phyloP scores from a whole-genome alignment of 2,113 vertebrate genomes.

The Amazona vittata region DNA sequence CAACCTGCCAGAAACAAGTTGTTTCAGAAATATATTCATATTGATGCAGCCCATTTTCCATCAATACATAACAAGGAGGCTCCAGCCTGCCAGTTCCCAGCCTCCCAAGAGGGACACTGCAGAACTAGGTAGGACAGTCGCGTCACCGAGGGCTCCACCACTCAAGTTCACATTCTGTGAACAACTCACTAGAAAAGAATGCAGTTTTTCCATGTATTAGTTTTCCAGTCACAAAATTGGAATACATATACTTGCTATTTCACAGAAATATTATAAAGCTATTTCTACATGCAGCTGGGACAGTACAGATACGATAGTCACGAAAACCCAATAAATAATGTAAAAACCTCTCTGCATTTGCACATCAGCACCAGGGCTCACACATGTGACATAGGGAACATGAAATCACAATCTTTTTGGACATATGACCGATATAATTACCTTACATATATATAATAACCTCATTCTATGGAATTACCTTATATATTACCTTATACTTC shows the following conservation, averaged over 20 bases:
- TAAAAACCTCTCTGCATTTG: not conserved
- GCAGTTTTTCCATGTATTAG: not conserved
- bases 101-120: not conserved
- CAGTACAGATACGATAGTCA: not conserved
- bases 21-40: constrained; percentile 47
- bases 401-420: not conserved
- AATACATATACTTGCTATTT: not conserved
- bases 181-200: not conserved
- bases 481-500: not conserved
- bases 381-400: not conserved
- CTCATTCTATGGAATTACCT: not conserved
- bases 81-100: not conserved
- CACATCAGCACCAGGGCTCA: not conserved
- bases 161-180: not conserved
- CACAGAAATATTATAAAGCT: not conserved
- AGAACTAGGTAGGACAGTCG: not conserved
- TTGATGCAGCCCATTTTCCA: constrained; percentile 46
- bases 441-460: not conserved
- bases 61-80: not conserved
- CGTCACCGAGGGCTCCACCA: not conserved
- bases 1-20: constrained; percentile 64
- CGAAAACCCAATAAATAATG: not conserved
- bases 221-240: not conserved
- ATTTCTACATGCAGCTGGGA: not conserved
- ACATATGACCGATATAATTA: not conserved